Percentiles rank a stretch among this genome's conserved stretches.
Conservation (phyloP, 2,888 invertebrate species). For the Atethmia centrago region DNA sequence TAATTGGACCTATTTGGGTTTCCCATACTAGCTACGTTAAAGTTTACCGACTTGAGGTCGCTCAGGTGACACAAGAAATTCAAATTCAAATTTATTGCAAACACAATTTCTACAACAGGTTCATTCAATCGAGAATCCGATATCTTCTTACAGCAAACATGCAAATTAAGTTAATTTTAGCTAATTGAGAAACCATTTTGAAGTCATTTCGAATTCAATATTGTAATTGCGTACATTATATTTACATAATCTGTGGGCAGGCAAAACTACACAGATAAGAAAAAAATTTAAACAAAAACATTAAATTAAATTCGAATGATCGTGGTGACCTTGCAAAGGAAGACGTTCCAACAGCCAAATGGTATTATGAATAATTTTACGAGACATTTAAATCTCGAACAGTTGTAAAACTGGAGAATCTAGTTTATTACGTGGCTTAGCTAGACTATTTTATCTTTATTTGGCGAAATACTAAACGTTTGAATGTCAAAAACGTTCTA, state of each 20-base stretch:
- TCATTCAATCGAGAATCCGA: constrained; percentile 9
- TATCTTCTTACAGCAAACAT: constrained; percentile 12
- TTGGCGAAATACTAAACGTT: constrained; percentile 3
- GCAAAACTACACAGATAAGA: constrained; percentile 18
- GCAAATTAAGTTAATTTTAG: constrained; percentile 14
- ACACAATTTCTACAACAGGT: neutral
- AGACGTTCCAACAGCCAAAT: constrained; percentile 33
- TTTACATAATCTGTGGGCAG: constrained; percentile 39
- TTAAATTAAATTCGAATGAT: constrained; percentile 34
- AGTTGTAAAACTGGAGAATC: constrained; percentile 46
- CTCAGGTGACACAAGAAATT: neutral
- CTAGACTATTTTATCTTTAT: constrained; percentile 18
- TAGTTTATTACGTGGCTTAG: constrained; percentile 32
- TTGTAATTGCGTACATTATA: neutral
- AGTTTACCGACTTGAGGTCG: neutral
- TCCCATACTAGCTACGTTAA: neutral
- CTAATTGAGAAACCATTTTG: constrained; percentile 17
- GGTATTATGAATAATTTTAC: constrained; percentile 47
- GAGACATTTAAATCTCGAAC: constrained; percentile 19
- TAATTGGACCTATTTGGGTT: too few relatives aligned
- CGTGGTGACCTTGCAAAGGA: constrained; percentile 50
- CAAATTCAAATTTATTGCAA: neutral
- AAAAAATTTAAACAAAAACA: constrained; percentile 22
- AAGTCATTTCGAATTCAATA: constrained; percentile 1
- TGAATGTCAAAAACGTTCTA: constrained; percentile 24